Evolutionary conservation across 2,797 vertebrate species (phyloP), one percentile per base, ranked within the genome.

Genomic region (Rhynchonycteris naso): DNA sequence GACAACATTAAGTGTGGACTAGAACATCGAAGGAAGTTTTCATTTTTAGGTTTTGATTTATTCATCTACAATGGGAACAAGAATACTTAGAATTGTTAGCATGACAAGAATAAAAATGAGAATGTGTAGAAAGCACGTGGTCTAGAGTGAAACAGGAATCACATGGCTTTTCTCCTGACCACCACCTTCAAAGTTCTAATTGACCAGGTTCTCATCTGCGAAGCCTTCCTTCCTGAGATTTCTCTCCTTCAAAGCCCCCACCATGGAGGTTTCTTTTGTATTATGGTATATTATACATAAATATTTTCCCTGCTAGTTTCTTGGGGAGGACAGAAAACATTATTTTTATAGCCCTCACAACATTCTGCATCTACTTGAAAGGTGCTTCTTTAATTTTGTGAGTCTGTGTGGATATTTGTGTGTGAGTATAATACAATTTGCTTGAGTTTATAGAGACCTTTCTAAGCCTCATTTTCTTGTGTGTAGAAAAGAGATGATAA

Each of bases 41-140:
- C 59, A 84, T 78, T 47, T 76, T 74, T 83, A 71, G 54, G 38
- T 33, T 86, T 91, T 68, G 50, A 69, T 69, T 93, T 86, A 68
- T 58, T 86, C 52, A 35, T 74, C 26, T 89, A 88, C 91, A 93
- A 69, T 28, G 35, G 61, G 38, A 59, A 33, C 3, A 28, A 50
- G 54, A 50, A 63, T 65, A 69, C 58, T 87, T 91, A 83, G 47
- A 89, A 79, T 38, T 82, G 18, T 74, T 65, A 26, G 2, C 54
- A 81, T 59, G 59, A 68, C 80, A 72, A 71, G 50, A 81, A 59
- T 80, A 58, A 75, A 76, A 71, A 9, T 66, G 26, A 26, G 47
- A 16, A 65, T 9, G 22, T 50, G 21, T 28, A 68, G 6, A 52
- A 58, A 59, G 19, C 54, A 35, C 8, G 50, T 7, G 33, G 7